Percentiles rank a stretch among this genome's conserved stretches.
phyloP scores from a whole-genome alignment of 2,113 vertebrate genomes.

The Rattus rattus region DNA sequence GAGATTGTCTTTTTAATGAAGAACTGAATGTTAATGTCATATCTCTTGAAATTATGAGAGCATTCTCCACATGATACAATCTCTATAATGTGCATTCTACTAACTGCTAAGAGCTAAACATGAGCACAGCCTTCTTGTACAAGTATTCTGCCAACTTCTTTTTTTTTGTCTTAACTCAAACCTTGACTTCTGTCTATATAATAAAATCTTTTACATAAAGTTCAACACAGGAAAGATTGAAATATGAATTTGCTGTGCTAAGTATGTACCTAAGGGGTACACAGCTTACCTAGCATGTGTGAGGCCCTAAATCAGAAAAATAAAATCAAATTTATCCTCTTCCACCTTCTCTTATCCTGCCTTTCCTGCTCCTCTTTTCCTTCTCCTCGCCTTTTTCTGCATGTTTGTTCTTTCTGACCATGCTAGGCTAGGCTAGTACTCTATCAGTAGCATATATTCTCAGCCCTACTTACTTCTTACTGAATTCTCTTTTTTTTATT shows the following conservation, averaged over 20 bases:
- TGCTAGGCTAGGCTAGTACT: background rate
- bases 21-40: constrained; percentile 54
- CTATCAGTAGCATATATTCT: background rate
- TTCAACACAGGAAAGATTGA: background rate
- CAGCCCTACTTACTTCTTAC: background rate
- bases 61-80: constrained; percentile 36
- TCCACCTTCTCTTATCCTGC: too few relatives aligned
- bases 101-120: constrained; percentile 13
- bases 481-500: background rate
- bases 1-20: constrained; percentile 62
- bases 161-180: background rate
- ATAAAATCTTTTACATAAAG: background rate
- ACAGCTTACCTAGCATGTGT: background rate
- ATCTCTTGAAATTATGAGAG: constrained; percentile 63
- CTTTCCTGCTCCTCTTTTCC: background rate
- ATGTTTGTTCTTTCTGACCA: too few relatives aligned
- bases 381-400: background rate
- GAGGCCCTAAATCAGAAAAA: background rate
- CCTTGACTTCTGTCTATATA: background rate
- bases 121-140: background rate
- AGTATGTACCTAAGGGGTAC: fast-evolving
- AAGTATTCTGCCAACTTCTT: constrained; percentile 1
- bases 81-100: constrained; percentile 43
- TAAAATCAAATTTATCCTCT: background rate
- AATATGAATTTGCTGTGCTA: background rate